Evolutionary conservation across 1,140 invertebrate genomes (phyloP), one percentile per base, ranked within the genome.

Genomic region (Watersipora subatra): DNA sequence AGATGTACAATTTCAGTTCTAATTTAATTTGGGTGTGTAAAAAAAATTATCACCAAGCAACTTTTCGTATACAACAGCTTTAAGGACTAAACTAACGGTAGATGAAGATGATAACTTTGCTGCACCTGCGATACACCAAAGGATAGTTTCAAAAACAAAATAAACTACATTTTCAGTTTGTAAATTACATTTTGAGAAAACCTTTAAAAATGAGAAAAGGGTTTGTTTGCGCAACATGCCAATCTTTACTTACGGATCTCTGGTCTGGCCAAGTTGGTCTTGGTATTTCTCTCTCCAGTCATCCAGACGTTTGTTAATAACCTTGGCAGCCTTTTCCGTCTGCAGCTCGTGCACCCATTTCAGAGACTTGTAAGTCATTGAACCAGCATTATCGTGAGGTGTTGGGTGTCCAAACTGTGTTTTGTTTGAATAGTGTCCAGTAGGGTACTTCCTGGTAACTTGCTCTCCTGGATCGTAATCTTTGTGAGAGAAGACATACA

Each of bases 201-300:
- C n/a, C n/a, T n/a, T n/a, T n/a, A n/a, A n/a, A n/a, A n/a, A n/a
- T n/a, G n/a, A n/a, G n/a, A n/a, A n/a, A n/a, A n/a, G n/a, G n/a
- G n/a, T n/a, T n/a, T n/a, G n/a, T n/a, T n/a, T n/a, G n/a, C n/a
- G n/a, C n/a, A n/a, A n/a, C n/a, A n/a, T n/a, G n/a, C n/a, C n/a
- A n/a, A n/a, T n/a, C n/a, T n/a, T 7, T 62, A 73, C 77, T 73
- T 73, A 80, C 76, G 78, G 78, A 69, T 80, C 78, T 71, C 73
- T 76, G 7, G 73, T 69, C 68, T 75, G 68, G 56, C 77, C 78
- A 3, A 80, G 69, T 64, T 79, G 76, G 22, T 70, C 69, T 59
- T 79, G 76, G 24, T 69, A 72, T 65, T 73, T 74, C 66, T 80
- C 79, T 24, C 76, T 61, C 58, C 77, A 80, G 26, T 78, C 73